Evolutionary conservation across 2,797 vertebrate genomes (phyloP).

Genomic region (Stomatorhinus walkeri): DNA sequence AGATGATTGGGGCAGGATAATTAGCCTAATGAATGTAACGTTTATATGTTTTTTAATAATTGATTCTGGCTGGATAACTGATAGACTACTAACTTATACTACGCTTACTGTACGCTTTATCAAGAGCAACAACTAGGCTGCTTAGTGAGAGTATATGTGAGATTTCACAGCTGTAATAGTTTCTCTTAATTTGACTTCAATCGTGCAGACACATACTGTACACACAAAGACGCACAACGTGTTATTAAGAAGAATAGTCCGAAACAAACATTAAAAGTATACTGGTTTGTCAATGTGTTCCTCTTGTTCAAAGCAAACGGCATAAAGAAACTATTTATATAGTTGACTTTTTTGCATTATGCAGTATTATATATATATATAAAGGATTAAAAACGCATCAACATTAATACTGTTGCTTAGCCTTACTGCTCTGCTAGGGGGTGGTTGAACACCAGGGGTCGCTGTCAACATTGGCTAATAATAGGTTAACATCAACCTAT

Average conservation of each 20-base stretch:
- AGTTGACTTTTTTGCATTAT: background rate
- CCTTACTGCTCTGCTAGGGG: background rate
- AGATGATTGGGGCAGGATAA: too few relatives aligned
- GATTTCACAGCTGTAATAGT: background rate
- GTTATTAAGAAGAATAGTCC: background rate
- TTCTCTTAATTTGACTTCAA: background rate
- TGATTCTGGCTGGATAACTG: background rate
- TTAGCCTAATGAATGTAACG: background rate
- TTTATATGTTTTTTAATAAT: background rate
- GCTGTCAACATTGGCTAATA: background rate
- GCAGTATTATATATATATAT: background rate
- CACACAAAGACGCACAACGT: background rate
- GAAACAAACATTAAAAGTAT: background rate
- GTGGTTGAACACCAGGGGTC: background rate
- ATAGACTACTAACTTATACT: background rate
- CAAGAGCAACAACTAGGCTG: background rate
- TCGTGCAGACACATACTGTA: background rate
- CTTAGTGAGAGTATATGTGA: background rate
- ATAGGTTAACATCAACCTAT: background rate
- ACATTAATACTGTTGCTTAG: background rate
- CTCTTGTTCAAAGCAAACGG: background rate
- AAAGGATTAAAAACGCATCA: background rate
- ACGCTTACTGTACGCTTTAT: background rate
- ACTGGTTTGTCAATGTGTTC: background rate
- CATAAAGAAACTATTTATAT: background rate